phyloP scores from a whole-genome alignment of 2,113 vertebrate genomes.

The Chitala chitala region DNA sequence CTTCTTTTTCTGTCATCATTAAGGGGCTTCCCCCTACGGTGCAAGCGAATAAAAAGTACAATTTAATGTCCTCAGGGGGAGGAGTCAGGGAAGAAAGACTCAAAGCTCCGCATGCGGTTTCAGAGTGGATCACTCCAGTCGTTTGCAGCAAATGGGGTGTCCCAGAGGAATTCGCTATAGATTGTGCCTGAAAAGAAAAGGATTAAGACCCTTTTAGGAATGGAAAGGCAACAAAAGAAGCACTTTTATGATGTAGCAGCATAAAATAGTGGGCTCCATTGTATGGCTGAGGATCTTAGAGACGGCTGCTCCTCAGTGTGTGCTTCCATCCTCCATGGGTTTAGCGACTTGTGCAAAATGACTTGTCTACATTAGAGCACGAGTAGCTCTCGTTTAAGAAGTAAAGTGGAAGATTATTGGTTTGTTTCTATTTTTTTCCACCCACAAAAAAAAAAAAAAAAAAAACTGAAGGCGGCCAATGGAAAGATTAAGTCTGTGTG shows the following conservation, averaged over 20 bases:
- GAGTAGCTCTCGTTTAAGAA: constrained; percentile 70
- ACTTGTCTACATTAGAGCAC: constrained; percentile 64
- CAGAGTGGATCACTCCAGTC: constrained; percentile 72
- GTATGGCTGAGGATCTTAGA: constrained; percentile 82
- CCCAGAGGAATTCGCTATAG: constrained; percentile 83
- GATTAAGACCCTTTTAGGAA: constrained; percentile 88
- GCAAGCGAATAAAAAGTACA: constrained; percentile 75
- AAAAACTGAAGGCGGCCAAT: constrained; percentile 67
- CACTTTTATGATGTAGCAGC: constrained; percentile 95
- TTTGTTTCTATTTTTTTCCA: constrained; percentile 75
- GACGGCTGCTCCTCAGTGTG: constrained; percentile 61
- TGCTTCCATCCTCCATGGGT: constrained; percentile 57
- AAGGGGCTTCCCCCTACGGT: constrained; percentile 74
- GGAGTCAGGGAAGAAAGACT: constrained; percentile 70
- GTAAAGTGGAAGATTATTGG: constrained; percentile 78
- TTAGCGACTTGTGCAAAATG: constrained; percentile 66
- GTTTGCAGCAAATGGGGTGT: constrained; percentile 79
- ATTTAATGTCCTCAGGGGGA: constrained; percentile 82
- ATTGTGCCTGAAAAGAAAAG: constrained; percentile 78
- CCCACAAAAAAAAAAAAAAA: constrained; percentile 2
- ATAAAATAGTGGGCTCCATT: constrained; percentile 84
- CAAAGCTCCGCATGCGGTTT: constrained; percentile 70
- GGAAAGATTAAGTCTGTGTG: constrained; percentile 80
- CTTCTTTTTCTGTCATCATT: constrained; percentile 79
- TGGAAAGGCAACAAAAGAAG: constrained; percentile 93